These are phyloP conservation scores for Cataglyphis rosenhaueri DNA, from an alignment of 2,888 invertebrate genomes.

Conservation along the genomic window DNA sequence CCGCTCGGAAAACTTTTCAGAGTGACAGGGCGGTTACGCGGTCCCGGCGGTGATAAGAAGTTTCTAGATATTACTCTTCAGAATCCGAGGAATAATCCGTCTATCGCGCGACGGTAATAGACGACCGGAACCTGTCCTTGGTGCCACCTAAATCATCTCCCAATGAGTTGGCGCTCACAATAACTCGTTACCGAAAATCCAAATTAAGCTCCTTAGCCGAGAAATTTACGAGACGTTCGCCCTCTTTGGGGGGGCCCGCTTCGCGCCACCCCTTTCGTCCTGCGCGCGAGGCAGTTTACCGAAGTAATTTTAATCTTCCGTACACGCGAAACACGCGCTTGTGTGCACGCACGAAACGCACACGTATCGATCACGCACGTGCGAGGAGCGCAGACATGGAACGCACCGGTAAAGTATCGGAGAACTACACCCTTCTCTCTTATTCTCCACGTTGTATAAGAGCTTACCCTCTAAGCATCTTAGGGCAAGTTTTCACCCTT, in stretches of 20 bases:
- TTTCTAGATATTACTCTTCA: slow-evolving; percentile 64
- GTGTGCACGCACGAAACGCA: slow-evolving; percentile 40
- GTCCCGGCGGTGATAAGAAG: slow-evolving; percentile 58
- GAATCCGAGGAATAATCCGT: slow-evolving; percentile 71
- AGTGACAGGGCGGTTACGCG: slow-evolving; percentile 41
- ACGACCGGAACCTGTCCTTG: slow-evolving; percentile 73
- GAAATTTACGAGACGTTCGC: slow-evolving; percentile 83
- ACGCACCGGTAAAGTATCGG: slow-evolving; percentile 59
- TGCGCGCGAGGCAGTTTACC: slow-evolving; percentile 77
- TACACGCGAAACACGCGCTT: slow-evolving; percentile 65
- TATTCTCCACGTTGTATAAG: slow-evolving; percentile 83
- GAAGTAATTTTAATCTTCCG: slow-evolving; percentile 85
- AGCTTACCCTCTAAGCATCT: slow-evolving; percentile 84
- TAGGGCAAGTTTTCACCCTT: slow-evolving; percentile 84
- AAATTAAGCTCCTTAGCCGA: slow-evolving; percentile 85
- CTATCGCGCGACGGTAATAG: slow-evolving; percentile 68
- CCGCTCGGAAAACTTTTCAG: slow-evolving; percentile 33
- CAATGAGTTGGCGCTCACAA: slow-evolving; percentile 80
- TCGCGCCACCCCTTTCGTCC: slow-evolving; percentile 66
- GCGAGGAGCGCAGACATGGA: slow-evolving; percentile 27
- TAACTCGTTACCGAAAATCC: slow-evolving; percentile 85
- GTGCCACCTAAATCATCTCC: slow-evolving; percentile 75
- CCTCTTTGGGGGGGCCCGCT: slow-evolving; percentile 53
- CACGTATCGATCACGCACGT: slow-evolving; percentile 47
- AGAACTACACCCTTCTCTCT: slow-evolving; percentile 78